Base-by-base conservation (phyloP, 2,113 vertebrate genomes). In the Passer montanus region DNA sequence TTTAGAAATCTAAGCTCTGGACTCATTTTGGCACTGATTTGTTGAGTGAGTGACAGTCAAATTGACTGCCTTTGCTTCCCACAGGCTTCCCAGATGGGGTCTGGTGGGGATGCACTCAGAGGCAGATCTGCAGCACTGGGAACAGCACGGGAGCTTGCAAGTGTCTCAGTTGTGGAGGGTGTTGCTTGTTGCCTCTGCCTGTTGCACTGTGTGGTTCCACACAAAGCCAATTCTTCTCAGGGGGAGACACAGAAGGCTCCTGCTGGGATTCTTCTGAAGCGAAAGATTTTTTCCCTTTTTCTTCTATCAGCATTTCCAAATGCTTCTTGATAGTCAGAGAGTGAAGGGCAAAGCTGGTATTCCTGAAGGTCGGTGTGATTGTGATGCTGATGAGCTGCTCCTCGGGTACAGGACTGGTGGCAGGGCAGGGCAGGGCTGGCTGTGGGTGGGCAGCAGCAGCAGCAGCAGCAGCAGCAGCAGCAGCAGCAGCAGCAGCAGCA, bases 361-460 rank as follows among this genome's bases (percentile, higher is more conserved):
- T 46, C 30, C 18, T 68, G 11, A 23, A 44, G 43, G 46, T 30
- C 1, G 16, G 14, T 53, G 82, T 53, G 59, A 6, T 0, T n/a
- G 44, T 15, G 41, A 13, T 15, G 60, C 18, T 49, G 63, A 5
- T 15, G 52, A 67, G 43, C 41, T 73, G 21, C 11, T 59, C 18
- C 50, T 66, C 0, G 1, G 85, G 8, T 56, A 24, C 13, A 20
- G 56, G 3, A 2, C 27, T 3, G 4, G 11, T 30, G 70, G 53
- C 44, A 58, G 15, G 1, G 53, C 44, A 58, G 15, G 1, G 8
- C 44, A 56, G 70, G 70, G 2, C 3, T 0, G 0, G 26, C 31
- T 59, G 15, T 18, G 20, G 18, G 35, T 23, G 68, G 46, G 67
- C 63, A 47, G 52, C 64, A n/a, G 77, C 59, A 79, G 78, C 28